Evolutionary conservation across 2,797 vertebrate species (phyloP), one percentile per base, ranked within the genome.

Genomic region (Enteromius fasciolatus): DNA sequence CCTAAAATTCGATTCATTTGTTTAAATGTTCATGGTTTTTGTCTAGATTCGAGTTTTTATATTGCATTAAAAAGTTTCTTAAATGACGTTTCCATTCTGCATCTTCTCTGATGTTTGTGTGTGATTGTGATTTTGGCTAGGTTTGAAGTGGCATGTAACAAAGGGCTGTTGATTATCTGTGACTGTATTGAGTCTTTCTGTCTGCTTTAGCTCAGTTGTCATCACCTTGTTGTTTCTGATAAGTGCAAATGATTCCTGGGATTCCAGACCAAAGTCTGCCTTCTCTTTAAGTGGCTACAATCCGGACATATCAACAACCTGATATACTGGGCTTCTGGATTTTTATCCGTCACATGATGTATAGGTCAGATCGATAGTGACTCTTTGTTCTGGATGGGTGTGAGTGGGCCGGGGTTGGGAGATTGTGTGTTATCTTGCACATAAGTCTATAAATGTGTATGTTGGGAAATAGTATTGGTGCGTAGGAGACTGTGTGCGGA

Each of bases 321-420:
- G 80, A 82, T 75, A 67, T 74, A 33, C 50, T 82, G 17, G 23
- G 31, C 31, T 74, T 63, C 18, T 73, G 18, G 54, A 36, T 52
- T 82, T 66, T 66, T 63, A 28, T 41, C 73, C 50, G 18, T 69
- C 63, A 82, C 63, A 66, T 50, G 44, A 67, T 67, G 48, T 46
- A 20, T 61, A 64, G 74, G 80, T 85, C 74, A 83, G 78, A 85
- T 83, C 81, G 63, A 73, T 78, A 78, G 28, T 18, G 39, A 66
- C 20, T 54, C 75, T 84, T 78, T 73, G 54, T 76, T 77, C 20
- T 61, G 7, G 33, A 67, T 54, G 70, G 39, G n/a, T 81, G 52
- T 57, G 67, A 70, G 78, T 80, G 66, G 78, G 78, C 33, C 2
- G 36, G 54, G 79, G 68, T 74, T 8, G 2, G 14, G 69, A n/a